phyloP scores from a whole-genome alignment of 2,888 invertebrate genomes.

The Erebia aethiops region DNA sequence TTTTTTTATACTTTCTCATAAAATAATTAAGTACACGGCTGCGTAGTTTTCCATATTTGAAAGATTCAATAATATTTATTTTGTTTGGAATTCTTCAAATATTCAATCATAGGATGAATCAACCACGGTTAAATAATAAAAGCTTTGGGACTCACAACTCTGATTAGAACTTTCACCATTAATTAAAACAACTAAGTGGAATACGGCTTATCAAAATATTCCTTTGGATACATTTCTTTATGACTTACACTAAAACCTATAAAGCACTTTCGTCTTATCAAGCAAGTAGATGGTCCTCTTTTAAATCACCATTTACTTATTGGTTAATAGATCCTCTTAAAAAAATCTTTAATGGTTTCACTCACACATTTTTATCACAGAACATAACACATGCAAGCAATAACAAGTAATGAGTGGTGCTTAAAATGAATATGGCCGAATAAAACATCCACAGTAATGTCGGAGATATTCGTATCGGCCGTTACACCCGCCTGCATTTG shows the following conservation, averaged over 20 bases:
- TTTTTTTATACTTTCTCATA: no score
- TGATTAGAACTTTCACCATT: background rate
- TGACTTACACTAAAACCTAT: conserved; percentile 13
- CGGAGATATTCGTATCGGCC: conserved; percentile 55
- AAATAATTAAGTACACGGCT: no score
- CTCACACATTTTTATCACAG: conserved; percentile 63
- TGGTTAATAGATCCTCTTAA: conserved; percentile 45
- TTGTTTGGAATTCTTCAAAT: background rate
- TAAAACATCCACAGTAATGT: conserved; percentile 52
- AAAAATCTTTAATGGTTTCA: conserved; percentile 53
- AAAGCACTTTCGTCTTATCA: conserved; percentile 30
- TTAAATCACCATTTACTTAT: conserved; percentile 37
- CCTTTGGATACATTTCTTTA: background rate
- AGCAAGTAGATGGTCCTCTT: conserved; percentile 27
- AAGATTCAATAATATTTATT: background rate
- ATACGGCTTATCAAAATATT: conserved; percentile 2
- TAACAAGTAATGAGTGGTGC: conserved; percentile 58
- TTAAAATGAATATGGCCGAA: conserved; percentile 56
- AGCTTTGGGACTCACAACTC: background rate
- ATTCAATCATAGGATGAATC: background rate
- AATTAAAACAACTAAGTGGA: background rate
- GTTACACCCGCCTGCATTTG: conserved; percentile 62
- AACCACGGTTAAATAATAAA: background rate
- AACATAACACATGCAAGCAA: conserved; percentile 64
- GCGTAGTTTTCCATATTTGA: no score